These are phyloP conservation scores for Phataginus tricuspis DNA, from an alignment of 2,797 vertebrate genomes.

Conservation along the genomic window DNA sequence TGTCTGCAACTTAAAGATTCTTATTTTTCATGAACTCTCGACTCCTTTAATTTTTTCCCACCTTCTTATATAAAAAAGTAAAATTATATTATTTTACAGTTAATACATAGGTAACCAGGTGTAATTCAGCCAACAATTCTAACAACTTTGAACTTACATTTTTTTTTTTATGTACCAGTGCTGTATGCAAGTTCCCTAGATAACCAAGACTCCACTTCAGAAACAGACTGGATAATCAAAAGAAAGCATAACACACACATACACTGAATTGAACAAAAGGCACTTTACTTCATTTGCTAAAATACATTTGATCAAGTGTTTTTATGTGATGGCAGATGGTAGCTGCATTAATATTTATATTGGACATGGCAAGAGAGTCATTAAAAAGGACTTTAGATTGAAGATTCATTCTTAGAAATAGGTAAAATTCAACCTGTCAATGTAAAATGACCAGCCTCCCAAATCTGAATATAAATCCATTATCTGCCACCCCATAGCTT, in stretches of 20 bases:
- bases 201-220: conserved; percentile 67
- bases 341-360: conserved; percentile 78
- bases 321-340: conserved; percentile 73
- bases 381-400: conserved; percentile 11
- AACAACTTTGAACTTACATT: conserved; percentile 36
- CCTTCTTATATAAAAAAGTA: conserved; percentile 55
- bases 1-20: background rate
- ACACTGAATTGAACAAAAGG: conserved; percentile 58
- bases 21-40: conserved; percentile 50
- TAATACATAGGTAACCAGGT: conserved; percentile 58
- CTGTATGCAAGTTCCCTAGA: conserved; percentile 74
- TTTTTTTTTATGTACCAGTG: background rate
- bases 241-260: conserved; percentile 52
- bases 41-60: conserved; percentile 21
- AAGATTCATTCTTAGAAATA: conserved; percentile 29
- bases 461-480: background rate
- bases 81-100: conserved; percentile 60
- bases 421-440: conserved; percentile 29
- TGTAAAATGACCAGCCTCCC: background rate
- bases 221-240: conserved; percentile 66
- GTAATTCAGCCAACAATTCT: conserved; percentile 77
- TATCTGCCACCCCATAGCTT: background rate
- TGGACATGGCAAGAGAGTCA: conserved; percentile 46
- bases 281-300: conserved; percentile 72
- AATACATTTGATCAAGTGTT: conserved; percentile 77